A percentile compares a stretch with the other conserved stretches of the same genome.
Conservation (phyloP, 2,797 vertebrate species). For the Kryptopterus vitreolus region DNA sequence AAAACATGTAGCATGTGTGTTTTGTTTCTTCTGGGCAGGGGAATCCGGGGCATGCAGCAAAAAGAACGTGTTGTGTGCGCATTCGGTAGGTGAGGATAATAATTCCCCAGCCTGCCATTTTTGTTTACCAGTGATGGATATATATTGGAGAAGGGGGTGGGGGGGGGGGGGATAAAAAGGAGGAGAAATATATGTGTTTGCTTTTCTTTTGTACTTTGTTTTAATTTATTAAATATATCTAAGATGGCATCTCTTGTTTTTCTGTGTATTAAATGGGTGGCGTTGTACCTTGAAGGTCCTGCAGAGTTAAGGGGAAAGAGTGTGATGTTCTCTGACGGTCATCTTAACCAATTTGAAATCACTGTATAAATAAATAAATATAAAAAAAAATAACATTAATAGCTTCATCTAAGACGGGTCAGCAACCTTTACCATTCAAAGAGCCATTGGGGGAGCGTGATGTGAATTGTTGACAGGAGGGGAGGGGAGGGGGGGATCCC, state of each 20-base stretch:
- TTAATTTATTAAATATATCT: constrained; percentile 89
- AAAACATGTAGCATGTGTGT: constrained; percentile 84
- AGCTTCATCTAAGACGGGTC: too few relatives aligned
- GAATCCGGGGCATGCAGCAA: constrained; percentile 30
- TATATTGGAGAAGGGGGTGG: constrained; percentile 46
- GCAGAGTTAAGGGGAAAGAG: not conserved
- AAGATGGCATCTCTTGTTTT: constrained; percentile 64
- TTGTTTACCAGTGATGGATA: constrained; percentile 57
- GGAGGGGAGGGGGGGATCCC: too few relatives aligned
- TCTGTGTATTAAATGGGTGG: constrained; percentile 14
- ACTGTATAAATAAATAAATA: too few relatives aligned
- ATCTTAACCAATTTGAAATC: too few relatives aligned
- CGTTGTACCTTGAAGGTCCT: not conserved
- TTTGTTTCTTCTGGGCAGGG: constrained; percentile 51
- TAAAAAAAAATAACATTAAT: too few relatives aligned
- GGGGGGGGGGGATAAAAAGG: constrained; percentile 45
- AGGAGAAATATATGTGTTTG: constrained; percentile 71
- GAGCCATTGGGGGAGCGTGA: too few relatives aligned
- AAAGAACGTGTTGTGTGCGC: constrained; percentile 46
- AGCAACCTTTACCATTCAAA: too few relatives aligned
- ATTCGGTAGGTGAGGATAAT: constrained; percentile 37
- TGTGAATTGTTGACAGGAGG: too few relatives aligned
- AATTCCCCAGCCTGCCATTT: constrained; percentile 49
- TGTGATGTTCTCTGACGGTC: too few relatives aligned
- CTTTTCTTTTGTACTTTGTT: constrained; percentile 78